Evolutionary conservation across 1,140 invertebrate species (phyloP).

Genomic region (Heliconius hermathena): DNA sequence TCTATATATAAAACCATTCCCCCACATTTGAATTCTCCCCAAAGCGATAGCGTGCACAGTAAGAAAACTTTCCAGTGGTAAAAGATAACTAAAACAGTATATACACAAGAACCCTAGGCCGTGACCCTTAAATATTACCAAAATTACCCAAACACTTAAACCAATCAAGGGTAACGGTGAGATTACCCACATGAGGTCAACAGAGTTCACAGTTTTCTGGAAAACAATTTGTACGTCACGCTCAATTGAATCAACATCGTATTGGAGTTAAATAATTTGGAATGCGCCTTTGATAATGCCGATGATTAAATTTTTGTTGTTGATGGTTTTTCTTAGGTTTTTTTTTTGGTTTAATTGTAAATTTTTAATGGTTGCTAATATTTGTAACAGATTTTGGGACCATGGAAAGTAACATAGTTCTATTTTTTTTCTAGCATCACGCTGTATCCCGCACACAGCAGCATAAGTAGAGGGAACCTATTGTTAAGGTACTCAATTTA

Average conservation of each 20-base stretch:
- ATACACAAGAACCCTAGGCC: neutral
- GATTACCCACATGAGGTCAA: conserved; percentile 45
- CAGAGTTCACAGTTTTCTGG: conserved; percentile 50
- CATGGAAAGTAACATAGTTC: no score
- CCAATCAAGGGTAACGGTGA: conserved; percentile 37
- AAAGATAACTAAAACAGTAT: neutral
- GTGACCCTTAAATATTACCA: conserved; percentile 19
- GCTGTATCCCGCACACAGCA: no score
- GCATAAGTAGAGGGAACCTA: no score
- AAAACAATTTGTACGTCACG: conserved; percentile 48
- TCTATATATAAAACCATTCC: no score
- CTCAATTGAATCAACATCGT: conserved; percentile 47
- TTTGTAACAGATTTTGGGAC: no score
- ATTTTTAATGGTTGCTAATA: no score
- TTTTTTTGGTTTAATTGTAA: neutral
- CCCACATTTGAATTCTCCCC: no score
- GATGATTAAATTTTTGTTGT: conserved; percentile 10
- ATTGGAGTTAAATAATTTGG: conserved; percentile 29
- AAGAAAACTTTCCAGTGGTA: no score
- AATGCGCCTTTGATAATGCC: conserved; percentile 19
- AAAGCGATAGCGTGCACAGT: no score
- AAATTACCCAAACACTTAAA: conserved; percentile 23
- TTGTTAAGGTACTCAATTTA: no score
- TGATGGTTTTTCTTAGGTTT: neutral
- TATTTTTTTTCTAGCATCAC: no score